A percentile compares a stretch with the other conserved stretches of the same genome.
Evolutionary conservation across 2,113 vertebrate genomes (phyloP).

Genomic region (Sprattus sprattus): DNA sequence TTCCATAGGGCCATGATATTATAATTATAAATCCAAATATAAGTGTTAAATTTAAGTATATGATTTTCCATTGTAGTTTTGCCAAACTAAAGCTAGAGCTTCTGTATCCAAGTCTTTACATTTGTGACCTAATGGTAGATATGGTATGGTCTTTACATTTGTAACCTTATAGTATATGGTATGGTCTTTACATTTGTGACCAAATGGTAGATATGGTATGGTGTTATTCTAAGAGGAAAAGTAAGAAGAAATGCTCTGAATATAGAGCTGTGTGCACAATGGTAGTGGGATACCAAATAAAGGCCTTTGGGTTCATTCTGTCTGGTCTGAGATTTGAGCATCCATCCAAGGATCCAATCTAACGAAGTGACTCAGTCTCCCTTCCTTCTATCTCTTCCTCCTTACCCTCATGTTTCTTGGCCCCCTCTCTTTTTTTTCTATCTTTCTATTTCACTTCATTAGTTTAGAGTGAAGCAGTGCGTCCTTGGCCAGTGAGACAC

Average conservation of each 20-base stretch:
- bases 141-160: too few species aligned
- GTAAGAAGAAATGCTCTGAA: too few species aligned
- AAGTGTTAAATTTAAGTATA: too few species aligned
- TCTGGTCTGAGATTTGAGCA: background rate
- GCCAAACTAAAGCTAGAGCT: too few species aligned
- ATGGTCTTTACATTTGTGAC: too few species aligned
- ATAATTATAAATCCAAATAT: too few species aligned
- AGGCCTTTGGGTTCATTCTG: background rate
- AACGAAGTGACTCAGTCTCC: background rate
- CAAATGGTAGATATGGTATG: too few species aligned
- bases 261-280: background rate
- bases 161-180: too few species aligned
- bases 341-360: background rate
- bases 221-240: too few species aligned
- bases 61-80: background rate
- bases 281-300: background rate
- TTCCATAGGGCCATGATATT: background rate
- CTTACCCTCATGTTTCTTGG: background rate
- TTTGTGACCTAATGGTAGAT: too few species aligned
- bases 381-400: background rate
- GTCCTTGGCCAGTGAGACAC: background rate
- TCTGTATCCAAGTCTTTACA: too few species aligned
- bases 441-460: background rate
- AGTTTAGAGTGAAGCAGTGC: background rate
- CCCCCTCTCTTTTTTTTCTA: background rate